These are phyloP conservation scores for Astatoreochromis straeleni DNA, from an alignment of 2,113 vertebrate genomes.

Conservation along the genomic window DNA sequence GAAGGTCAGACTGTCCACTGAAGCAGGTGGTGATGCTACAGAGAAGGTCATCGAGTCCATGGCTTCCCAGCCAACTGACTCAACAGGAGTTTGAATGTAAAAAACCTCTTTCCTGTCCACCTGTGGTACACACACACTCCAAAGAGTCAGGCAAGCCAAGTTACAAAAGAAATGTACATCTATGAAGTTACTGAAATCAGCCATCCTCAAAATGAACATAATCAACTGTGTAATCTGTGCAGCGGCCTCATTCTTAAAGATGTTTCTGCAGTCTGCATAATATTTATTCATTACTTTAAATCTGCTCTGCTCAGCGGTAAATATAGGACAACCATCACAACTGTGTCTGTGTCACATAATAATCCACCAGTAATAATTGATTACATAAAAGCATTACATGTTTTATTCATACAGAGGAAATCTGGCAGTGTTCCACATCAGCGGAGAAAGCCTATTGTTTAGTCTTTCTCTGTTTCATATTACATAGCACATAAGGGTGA, in stretches of 20 bases:
- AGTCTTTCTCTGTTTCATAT: neutral
- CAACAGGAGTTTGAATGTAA: constrained; percentile 71
- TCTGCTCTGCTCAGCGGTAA: neutral
- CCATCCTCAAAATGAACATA: neutral
- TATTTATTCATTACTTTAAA: neutral
- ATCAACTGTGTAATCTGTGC: neutral
- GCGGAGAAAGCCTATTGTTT: neutral
- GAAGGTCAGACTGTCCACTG: constrained; percentile 76
- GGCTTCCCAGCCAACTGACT: constrained; percentile 72
- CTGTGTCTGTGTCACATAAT: neutral
- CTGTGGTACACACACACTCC: constrained; percentile 56
- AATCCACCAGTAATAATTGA: constrained; percentile 19
- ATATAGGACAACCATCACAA: neutral
- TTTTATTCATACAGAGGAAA: constrained; percentile 11
- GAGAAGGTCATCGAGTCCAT: constrained; percentile 82
- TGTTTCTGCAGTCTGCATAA: neutral
- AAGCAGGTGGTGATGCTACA: constrained; percentile 73
- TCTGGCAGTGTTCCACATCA: neutral
- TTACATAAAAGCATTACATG: constrained; percentile 24
- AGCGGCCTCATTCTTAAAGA: neutral
- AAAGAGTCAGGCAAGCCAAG: neutral
- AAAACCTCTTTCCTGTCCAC: constrained; percentile 75
- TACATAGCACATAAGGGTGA: neutral
- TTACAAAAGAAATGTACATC: neutral
- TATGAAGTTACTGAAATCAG: neutral